Evolutionary conservation across 1,140 invertebrate species (phyloP), one percentile per base, ranked within the genome.

Genomic region (Oreohelix idahoensis): DNA sequence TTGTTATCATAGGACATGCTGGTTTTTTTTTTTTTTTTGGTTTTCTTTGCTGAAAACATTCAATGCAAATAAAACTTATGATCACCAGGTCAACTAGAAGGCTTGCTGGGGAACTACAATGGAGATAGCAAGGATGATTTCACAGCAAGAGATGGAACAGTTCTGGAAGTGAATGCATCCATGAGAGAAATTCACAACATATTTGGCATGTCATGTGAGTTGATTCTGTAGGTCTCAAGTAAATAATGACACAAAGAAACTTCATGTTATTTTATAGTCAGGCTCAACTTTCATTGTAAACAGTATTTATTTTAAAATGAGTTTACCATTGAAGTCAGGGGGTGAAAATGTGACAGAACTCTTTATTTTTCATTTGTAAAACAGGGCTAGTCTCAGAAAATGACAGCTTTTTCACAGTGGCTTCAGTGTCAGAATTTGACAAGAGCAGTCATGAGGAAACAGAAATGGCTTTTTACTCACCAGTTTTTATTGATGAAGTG

Each of bases 31-130:
- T n/a, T n/a, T n/a, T n/a, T n/a, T n/a, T n/a, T n/a, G n/a, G n/a
- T n/a, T n/a, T n/a, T n/a, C n/a, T n/a, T n/a, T n/a, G n/a, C n/a
- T n/a, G n/a, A n/a, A n/a, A n/a, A n/a, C n/a, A n/a, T n/a, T n/a
- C n/a, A n/a, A n/a, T n/a, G n/a, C n/a, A n/a, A n/a, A n/a, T n/a
- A n/a, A n/a, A n/a, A n/a, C n/a, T n/a, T n/a, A n/a, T n/a, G n/a
- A n/a, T n/a, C n/a, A 85, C 8, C 79, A 91, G 90, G 88, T 49
- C 80, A 87, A 13, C 49, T 97, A 0, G 95, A 95, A 92, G 97
- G 97, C 70, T 92, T 98, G 17, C 97, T 97, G 90, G 97, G 97
- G 0, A 97, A 98, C 92, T 98, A 95, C 90, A 97, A 98, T 91
- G 95, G 95, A 42, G 95, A 97, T 88, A 69, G 79, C 23, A 77